Conservation (phyloP, 53 echinoderm and acorn worm genomes). For the Temnopleurus reevesii region DNA sequence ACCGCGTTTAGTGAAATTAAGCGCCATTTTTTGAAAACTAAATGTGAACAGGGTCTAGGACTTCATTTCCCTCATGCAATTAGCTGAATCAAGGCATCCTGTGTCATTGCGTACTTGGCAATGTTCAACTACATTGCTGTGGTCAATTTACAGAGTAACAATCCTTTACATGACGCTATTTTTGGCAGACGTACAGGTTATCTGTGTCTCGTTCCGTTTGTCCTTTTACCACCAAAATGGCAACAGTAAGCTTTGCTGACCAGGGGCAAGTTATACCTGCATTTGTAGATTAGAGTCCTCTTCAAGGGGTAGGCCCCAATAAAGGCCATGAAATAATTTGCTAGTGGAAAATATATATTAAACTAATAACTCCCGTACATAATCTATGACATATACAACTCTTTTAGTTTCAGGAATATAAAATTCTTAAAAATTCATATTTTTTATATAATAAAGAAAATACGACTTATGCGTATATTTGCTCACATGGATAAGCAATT, state of each 20-base stretch:
- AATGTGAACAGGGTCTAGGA: background rate
- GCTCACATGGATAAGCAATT: too few relatives aligned
- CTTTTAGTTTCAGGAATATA: too few relatives aligned
- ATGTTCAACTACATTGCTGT: background rate
- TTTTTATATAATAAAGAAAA: too few relatives aligned
- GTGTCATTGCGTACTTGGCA: background rate
- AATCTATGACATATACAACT: too few relatives aligned
- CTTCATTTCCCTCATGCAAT: constrained; percentile 21
- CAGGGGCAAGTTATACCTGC: background rate
- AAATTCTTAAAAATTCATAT: too few relatives aligned
- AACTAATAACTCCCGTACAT: too few relatives aligned
- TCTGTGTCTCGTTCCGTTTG: background rate
- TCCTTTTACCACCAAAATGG: background rate
- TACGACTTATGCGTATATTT: too few relatives aligned
- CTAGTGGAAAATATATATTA: too few relatives aligned
- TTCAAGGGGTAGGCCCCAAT: too few relatives aligned
- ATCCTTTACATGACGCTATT: background rate
- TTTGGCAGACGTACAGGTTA: background rate
- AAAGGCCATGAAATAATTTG: too few relatives aligned
- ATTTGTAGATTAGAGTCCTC: too few relatives aligned
- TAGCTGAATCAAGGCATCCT: constrained; percentile 31
- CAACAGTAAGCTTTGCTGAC: background rate
- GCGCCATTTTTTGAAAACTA: background rate
- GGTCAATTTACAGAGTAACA: background rate
- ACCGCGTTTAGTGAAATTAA: too few relatives aligned